Percentiles rank a stretch among this genome's conserved stretches.
Conservation (phyloP, 2,113 vertebrate genomes). For the Hippolais icterina region DNA sequence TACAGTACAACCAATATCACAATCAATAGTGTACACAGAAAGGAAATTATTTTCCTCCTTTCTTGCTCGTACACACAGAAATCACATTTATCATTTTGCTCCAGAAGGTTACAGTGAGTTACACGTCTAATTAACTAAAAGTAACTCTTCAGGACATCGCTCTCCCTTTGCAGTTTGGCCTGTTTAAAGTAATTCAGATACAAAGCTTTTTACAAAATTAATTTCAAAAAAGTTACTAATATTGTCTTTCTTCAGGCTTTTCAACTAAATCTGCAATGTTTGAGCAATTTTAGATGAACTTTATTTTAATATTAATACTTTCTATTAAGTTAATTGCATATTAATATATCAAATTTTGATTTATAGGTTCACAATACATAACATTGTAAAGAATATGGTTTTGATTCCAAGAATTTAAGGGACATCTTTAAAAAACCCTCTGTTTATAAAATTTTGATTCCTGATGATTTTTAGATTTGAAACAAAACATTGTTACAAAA, state of each 20-base stretch:
- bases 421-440: fast-evolving
- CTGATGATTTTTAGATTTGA: neutral
- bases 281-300: neutral
- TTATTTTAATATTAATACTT: neutral
- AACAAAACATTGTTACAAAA: neutral
- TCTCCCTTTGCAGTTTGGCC: neutral
- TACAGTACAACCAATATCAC: neutral
- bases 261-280: neutral
- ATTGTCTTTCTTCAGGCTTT: neutral
- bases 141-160: neutral
- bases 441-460: neutral
- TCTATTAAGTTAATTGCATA: neutral
- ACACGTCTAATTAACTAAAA: neutral
- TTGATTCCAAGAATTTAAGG: neutral
- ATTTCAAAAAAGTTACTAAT: neutral
- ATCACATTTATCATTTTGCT: neutral
- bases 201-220: neutral
- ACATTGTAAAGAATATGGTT: neutral
- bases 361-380: neutral
- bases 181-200: neutral
- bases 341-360: neutral
- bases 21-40: neutral
- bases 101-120: neutral
- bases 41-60: neutral
- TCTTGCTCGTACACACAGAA: neutral